Base-by-base conservation (phyloP, 2,888 invertebrate genomes). In the Philaethria dido region DNA sequence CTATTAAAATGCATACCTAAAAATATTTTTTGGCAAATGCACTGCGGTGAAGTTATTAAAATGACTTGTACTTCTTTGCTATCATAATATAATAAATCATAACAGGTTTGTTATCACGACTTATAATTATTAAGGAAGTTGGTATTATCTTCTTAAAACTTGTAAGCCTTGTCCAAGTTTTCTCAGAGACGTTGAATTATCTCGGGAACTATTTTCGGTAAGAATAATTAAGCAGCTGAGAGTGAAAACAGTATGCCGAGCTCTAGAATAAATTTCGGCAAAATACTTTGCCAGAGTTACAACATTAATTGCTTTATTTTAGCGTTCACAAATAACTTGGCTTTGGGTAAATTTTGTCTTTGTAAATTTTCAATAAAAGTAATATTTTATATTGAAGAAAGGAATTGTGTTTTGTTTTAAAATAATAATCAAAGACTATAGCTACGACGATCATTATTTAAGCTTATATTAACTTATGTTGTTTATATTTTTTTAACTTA, bases 91-190 rank as follows among this genome's bases (percentile, higher is more conserved):
- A 22, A 39, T 57, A 45, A 45, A 45, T 39, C 42, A 62, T n/a
- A 25, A n/a, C 25, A 39, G 36, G 6, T 44, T 50, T 59, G 25
- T 18, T 29, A 20, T 29, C 14, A 64, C 4, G 29, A 6, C 39
- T 59, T 20, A 29, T 39, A 62, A 64, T 25, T 57, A 33, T 48
- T 42, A 55, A 42, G 48, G 33, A 66, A 68, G 55, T 60, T 39
- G 9, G 65, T 63, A 65, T 63, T 66, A 61, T 61, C 54, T 61
- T 36, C 62, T 45, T 48, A 66, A 42, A 61, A 57, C 60, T 61
- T 66, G 63, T 68, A 55, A 65, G 60, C 25, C 62, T 50, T 68
- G 62, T 66, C 45, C 47, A 64, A 70, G 66, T 66, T 70, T 63
- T 54, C 33, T 52, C 60, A 22, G 50, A 54, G 60, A 62, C 59